Conservation (phyloP, 2,888 invertebrate species). For the Steinernema hermaphroditum region DNA sequence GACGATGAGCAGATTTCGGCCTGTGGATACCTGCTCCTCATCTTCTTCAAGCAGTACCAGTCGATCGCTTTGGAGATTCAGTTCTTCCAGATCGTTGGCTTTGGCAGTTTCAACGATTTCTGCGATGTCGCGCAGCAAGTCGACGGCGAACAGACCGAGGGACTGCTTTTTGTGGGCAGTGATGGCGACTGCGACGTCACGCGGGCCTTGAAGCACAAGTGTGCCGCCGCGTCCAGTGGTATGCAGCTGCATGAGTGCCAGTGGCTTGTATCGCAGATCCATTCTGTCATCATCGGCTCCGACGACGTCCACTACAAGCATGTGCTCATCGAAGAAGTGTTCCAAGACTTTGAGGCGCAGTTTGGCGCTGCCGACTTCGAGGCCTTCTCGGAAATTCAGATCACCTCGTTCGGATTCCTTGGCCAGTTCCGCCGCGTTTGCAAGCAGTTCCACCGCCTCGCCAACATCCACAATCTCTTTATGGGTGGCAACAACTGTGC, state of each 20-base stretch:
- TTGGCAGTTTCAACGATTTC: neutral
- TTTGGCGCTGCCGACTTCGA: neutral
- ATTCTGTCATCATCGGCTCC: neutral
- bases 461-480: slow-evolving; percentile 3
- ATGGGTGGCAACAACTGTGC: neutral
- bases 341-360: neutral
- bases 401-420: neutral
- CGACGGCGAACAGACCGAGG: neutral
- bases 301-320: neutral
- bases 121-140: neutral
- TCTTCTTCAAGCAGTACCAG: neutral
- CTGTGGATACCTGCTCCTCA: neutral
- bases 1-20: neutral
- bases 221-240: neutral
- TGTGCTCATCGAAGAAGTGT: neutral
- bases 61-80: neutral
- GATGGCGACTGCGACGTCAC: neutral
- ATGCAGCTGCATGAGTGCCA: neutral
- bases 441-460: slow-evolving; percentile 3
- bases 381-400: neutral
- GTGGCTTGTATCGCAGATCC: neutral
- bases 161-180: neutral
- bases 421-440: neutral
- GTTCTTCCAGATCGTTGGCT: neutral
- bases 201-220: neutral